Conservation (phyloP, 2,888 invertebrate species). For the Erebia aethiops region DNA sequence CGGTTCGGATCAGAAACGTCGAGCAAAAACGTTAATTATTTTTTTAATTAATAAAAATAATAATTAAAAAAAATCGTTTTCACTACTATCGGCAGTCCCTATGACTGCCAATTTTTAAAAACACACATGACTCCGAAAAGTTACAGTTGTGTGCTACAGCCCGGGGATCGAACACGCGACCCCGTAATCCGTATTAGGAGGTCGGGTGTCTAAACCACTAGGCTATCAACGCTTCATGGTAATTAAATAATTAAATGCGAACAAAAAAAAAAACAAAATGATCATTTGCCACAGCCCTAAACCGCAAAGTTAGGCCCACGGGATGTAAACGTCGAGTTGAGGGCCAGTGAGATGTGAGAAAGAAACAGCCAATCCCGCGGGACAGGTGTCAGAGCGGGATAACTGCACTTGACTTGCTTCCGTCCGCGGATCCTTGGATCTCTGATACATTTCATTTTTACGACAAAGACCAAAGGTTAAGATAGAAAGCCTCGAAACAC, state of each 20-base stretch:
- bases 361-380: constrained; percentile 51
- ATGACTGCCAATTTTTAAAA: too few relatives aligned
- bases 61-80: too few relatives aligned
- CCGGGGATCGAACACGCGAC: too few relatives aligned
- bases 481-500: neutral
- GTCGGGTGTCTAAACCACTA: neutral
- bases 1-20: too few relatives aligned
- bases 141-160: too few relatives aligned
- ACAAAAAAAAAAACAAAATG: neutral
- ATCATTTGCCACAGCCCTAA: constrained; percentile 45
- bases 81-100: too few relatives aligned
- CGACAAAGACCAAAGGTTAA: neutral
- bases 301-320: constrained; percentile 68
- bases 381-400: constrained; percentile 53
- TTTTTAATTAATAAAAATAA: too few relatives aligned
- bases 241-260: too few relatives aligned
- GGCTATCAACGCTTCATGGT: neutral
- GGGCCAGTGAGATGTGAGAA: constrained; percentile 76
- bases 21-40: too few relatives aligned
- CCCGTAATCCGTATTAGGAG: too few relatives aligned
- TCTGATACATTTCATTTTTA: constrained; percentile 54
- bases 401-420: constrained; percentile 43
- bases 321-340: constrained; percentile 72
- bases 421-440: constrained; percentile 45
- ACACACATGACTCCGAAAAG: too few relatives aligned